Conservation (phyloP, 2,888 invertebrate species). For the Stenodera caucasica region DNA sequence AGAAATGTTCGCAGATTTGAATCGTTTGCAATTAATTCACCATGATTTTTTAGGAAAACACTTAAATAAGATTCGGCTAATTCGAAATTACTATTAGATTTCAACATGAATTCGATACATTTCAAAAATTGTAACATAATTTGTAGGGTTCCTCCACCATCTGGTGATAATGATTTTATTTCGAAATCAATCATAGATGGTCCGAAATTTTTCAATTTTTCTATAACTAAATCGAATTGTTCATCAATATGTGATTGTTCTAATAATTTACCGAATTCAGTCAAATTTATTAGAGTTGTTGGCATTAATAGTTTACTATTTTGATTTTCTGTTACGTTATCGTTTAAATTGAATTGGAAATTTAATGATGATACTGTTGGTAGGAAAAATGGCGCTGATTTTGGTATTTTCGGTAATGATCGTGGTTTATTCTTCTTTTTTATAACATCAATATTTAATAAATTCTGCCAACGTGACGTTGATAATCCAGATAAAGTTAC, state of each 20-base stretch:
- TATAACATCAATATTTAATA: slow-evolving; percentile 64
- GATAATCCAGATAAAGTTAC: slow-evolving; percentile 85
- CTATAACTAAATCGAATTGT: slow-evolving; percentile 63
- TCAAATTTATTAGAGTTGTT: slow-evolving; percentile 65
- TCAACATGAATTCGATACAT: slow-evolving; percentile 71
- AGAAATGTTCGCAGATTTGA: slow-evolving; percentile 61
- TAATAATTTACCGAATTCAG: slow-evolving; percentile 69
- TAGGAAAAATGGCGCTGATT: slow-evolving; percentile 93
- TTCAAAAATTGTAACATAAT: slow-evolving; percentile 79
- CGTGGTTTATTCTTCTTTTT: slow-evolving; percentile 89
- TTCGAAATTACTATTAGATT: slow-evolving; percentile 82
- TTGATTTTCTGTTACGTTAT: slow-evolving; percentile 51
- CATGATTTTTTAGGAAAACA: slow-evolving; percentile 82
- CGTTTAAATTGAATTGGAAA: slow-evolving; percentile 75
- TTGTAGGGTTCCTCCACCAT: slow-evolving; percentile 72
- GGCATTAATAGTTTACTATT: slow-evolving; percentile 61
- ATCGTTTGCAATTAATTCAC: slow-evolving; percentile 62
- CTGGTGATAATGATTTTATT: slow-evolving; percentile 75
- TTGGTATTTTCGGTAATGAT: slow-evolving; percentile 77
- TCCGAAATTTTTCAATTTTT: slow-evolving; percentile 68
- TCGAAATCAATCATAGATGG: slow-evolving; percentile 88
- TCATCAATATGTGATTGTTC: slow-evolving; percentile 57
- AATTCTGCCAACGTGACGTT: slow-evolving; percentile 88
- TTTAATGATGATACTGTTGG: slow-evolving; percentile 86
- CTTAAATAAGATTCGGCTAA: slow-evolving; percentile 86